Evolutionary conservation across 2,888 invertebrate genomes (phyloP).

Genomic region (Lochmaea capreae): DNA sequence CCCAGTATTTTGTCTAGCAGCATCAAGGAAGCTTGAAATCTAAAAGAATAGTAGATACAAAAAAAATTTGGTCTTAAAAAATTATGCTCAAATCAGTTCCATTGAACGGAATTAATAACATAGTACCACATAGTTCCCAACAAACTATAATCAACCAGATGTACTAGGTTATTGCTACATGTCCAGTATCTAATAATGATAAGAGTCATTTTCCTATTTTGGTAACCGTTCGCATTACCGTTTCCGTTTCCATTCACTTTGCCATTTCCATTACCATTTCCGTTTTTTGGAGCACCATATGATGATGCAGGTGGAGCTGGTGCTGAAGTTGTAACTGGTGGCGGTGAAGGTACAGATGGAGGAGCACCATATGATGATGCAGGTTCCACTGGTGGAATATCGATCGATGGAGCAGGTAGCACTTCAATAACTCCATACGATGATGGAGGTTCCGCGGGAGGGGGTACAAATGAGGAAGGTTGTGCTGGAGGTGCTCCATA

Average conservation of each 20-base stretch:
- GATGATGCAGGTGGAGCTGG: conserved; percentile 55
- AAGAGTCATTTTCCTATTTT: neutral
- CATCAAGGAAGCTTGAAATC: too few relatives aligned
- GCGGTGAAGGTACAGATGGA: conserved; percentile 56
- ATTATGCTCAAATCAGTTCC: too few relatives aligned
- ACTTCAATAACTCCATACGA: neutral
- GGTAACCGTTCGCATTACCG: conserved; percentile 17
- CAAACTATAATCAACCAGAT: too few relatives aligned
- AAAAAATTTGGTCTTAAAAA: too few relatives aligned
- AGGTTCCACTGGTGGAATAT: conserved; percentile 55
- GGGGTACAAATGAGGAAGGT: conserved; percentile 52
- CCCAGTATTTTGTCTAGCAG: too few relatives aligned
- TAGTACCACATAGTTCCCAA: too few relatives aligned
- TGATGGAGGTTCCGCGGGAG: conserved; percentile 10
- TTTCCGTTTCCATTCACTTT: conserved; percentile 23
- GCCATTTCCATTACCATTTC: conserved; percentile 21
- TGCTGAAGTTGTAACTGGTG: conserved; percentile 31
- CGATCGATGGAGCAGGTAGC: conserved; percentile 57
- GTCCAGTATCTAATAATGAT: neutral
- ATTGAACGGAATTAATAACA: too few relatives aligned
- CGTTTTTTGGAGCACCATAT: conserved; percentile 49
- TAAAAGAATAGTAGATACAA: too few relatives aligned
- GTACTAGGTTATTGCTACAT: neutral
- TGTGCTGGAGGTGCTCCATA: conserved; percentile 55
- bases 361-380: conserved; percentile 69